Conservation (phyloP, 2,888 invertebrate species). For the Heteromurus nitidus region DNA sequence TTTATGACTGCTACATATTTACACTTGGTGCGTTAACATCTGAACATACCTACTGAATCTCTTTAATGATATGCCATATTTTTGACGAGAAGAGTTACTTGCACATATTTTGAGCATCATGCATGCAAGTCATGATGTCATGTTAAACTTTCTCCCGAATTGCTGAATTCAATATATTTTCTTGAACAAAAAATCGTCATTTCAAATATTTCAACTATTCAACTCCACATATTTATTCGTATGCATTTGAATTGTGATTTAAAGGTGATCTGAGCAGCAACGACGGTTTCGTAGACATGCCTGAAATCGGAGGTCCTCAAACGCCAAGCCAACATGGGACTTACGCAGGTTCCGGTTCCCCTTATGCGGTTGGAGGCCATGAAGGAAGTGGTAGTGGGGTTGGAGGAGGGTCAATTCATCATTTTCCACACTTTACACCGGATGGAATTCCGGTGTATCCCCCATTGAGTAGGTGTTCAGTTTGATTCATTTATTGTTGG, state of each 20-base stretch:
- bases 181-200: no score
- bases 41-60: no score
- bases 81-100: no score
- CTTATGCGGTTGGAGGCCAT: conserved; percentile 80
- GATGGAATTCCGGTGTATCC: conserved; percentile 90
- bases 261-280: conserved; percentile 77
- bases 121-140: no score
- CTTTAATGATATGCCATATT: no score
- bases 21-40: conserved; percentile 17
- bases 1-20: conserved; percentile 26
- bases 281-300: conserved; percentile 81
- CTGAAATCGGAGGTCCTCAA: conserved; percentile 75
- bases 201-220: no score
- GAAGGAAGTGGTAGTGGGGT: conserved; percentile 74
- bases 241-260: background rate
- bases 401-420: conserved; percentile 70
- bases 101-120: no score
- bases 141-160: no score
- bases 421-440: conserved; percentile 73
- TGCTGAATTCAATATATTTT: no score
- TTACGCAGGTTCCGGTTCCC: conserved; percentile 83
- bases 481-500: no score
- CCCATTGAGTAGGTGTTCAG: conserved; percentile 81
- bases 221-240: no score
- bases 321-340: conserved; percentile 89